Evolutionary conservation across 1,140 invertebrate species (phyloP), one percentile per base, ranked within the genome.

Genomic region (Drosophila watanabei): DNA sequence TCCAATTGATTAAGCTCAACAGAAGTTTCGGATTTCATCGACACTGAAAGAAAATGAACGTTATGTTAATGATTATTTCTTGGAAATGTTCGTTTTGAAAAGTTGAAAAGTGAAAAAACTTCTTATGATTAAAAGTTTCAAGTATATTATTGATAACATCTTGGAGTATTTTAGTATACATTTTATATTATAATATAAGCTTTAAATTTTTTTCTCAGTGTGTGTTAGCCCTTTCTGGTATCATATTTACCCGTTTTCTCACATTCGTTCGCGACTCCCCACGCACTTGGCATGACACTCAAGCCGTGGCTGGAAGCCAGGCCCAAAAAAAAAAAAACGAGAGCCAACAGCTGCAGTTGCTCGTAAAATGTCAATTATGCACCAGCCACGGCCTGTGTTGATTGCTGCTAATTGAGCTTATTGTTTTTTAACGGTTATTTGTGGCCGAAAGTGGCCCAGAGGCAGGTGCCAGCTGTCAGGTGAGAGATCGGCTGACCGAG

Each of bases 391-490:
- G 60, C 49, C 52, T 61, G 61, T 63, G 62, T 85, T 76, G 83
- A 79, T 90, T 77, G 70, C 78, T 65, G 75, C 60, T 90, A 89
- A 89, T 90, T 90, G 86, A 86, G 78, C 75, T 82, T 81, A 89
- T 88, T 89, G 82, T 90, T 73, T 89, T 87, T 84, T 81, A 82
- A 90, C 81, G 79, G 65, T 80, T 76, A 45, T 57, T 72, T 72
- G 71, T 62, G 46, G 46, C 64, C 60, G 28, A 14, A 39, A 45
- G 20, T 41, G 48, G 2, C 51, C 51, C 6, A 54, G 14, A 24
- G 66, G 64, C 86, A 85, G 75, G 66, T 89, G 86, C 77, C 69
- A 80, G 58, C 66, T 65, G 39, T 54, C 49, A 41, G 46, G 52
- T 56, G 66, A 54, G 41, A 48, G 37, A 49, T 52, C 49, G 60